Evolutionary conservation across 2,113 vertebrate species (phyloP).

Genomic region (Crotalus horridus): DNA sequence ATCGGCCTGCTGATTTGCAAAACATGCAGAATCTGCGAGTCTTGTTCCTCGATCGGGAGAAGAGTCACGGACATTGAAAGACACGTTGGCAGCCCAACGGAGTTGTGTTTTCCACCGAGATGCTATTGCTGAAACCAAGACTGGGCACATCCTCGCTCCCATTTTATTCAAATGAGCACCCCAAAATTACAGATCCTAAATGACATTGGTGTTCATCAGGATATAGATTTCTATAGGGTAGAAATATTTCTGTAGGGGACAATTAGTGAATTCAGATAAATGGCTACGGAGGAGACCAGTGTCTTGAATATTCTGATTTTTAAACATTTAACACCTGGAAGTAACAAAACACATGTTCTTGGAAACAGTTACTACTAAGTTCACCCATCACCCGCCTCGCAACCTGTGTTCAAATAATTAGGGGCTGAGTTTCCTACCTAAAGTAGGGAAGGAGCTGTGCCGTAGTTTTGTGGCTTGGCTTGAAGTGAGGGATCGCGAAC

Average conservation of each 20-base stretch:
- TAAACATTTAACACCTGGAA: not conserved
- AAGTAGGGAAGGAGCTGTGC: not conserved
- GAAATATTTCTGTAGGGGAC: not conserved
- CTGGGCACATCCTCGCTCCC: not conserved
- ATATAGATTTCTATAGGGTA: not conserved
- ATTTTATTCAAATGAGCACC: not conserved
- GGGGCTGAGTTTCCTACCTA: not conserved
- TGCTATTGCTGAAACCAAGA: not conserved
- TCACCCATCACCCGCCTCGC: not conserved
- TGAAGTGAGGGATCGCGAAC: not conserved
- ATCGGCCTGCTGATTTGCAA: not conserved
- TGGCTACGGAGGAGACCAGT: not conserved
- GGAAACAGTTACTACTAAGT: not conserved
- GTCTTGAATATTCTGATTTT: not conserved
- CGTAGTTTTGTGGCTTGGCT: not conserved
- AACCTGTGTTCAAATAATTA: not conserved
- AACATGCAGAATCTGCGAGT: not conserved
- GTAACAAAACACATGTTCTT: not conserved
- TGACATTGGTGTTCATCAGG: not conserved
- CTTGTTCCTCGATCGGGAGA: not conserved
- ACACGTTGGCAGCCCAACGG: not conserved
- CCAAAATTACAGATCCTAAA: not conserved
- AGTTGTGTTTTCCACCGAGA: not conserved
- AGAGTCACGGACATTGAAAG: not conserved
- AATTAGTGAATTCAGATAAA: not conserved